Base-by-base conservation (phyloP, 1,140 invertebrate genomes). In the Samia ricini region DNA sequence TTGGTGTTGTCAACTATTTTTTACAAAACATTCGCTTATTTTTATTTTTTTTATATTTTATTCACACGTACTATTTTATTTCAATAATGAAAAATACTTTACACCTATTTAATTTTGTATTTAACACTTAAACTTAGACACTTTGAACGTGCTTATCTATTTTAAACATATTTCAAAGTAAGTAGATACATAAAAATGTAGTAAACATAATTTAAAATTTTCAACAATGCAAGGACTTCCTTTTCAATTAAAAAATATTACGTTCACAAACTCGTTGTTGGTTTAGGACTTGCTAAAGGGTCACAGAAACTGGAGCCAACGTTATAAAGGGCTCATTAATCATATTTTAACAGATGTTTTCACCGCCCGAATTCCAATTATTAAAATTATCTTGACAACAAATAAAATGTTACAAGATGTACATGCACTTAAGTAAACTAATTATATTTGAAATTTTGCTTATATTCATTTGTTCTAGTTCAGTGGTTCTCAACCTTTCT, bases 311-410 rank as follows among this genome's bases (percentile, higher is more conserved):
- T 19, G 20, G 33, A 57, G 56, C 24, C 56, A 36, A 26, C 26
- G 29, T 57, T 57, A 57, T 57, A 36, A 36, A 42, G n/a, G 18
- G 4, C 56, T 42, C 56, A 42, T 57, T 57, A 57, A 57, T 57
- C 56, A 57, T 57, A 26, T 21, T 57, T 57, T 57, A 57, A 42
- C 29, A 57, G 26, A 57, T 57, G 56, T 57, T 42, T n/a, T 33
- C 56, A 36, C 20, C 56, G 56, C 19, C 12, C 52, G 12, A 57
- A 12, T 20, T 18, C 26, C 24, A 29, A 26, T 57, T 57, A 57
- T 57, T 57, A 33, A 57, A 57, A 29, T 56, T 33, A 57, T 57
- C 56, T 57, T 57, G 56, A 57, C 56, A 57, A 33, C 56, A 57
- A 36, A 57, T 57, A 57, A 57, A 57, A 36, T 57, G 19, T 19